Percentiles rank a stretch among this genome's conserved stretches.
Evolutionary conservation across 2,888 invertebrate species (phyloP).

Genomic region (Drosophila putrida): DNA sequence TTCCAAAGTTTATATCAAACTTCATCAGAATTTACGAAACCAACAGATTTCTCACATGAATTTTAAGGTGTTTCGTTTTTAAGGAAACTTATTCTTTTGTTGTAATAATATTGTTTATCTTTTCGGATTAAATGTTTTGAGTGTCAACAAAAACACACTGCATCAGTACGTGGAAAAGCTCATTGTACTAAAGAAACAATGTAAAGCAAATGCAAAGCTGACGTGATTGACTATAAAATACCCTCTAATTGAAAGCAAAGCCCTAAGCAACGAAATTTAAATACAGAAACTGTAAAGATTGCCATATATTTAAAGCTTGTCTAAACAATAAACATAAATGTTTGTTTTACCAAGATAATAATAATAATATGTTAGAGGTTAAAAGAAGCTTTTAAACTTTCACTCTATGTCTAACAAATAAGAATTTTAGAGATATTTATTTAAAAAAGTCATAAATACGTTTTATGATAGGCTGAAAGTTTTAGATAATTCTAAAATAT

Average conservation of each 20-base stretch:
- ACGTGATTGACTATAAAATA: not conserved
- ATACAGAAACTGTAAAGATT: not conserved
- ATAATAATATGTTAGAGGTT: too few species aligned
- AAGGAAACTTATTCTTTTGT: not conserved
- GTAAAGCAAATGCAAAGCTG: not conserved
- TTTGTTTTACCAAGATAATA: too few species aligned
- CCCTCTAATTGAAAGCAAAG: slow-evolving; percentile 6
- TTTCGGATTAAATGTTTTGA: slow-evolving; percentile 1
- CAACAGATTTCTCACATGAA: too few species aligned
- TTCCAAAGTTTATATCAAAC: not conserved
- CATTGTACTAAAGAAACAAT: slow-evolving; percentile 21
- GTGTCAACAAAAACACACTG: slow-evolving; percentile 23
- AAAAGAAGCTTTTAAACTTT: too few species aligned
- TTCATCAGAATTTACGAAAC: not conserved
- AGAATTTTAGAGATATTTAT: too few species aligned
- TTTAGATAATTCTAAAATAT: too few species aligned
- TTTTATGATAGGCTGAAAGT: too few species aligned
- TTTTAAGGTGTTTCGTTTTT: not conserved
- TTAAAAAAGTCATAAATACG: too few species aligned
- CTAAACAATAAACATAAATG: not conserved
- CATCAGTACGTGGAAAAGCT: slow-evolving; percentile 15
- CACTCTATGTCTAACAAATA: too few species aligned
- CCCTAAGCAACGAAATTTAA: too few species aligned
- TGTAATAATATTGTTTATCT: slow-evolving; percentile 2
- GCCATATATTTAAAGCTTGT: not conserved